Evolutionary conservation across 2,888 invertebrate genomes (phyloP).

Genomic region (Antheraea assamensis): DNA sequence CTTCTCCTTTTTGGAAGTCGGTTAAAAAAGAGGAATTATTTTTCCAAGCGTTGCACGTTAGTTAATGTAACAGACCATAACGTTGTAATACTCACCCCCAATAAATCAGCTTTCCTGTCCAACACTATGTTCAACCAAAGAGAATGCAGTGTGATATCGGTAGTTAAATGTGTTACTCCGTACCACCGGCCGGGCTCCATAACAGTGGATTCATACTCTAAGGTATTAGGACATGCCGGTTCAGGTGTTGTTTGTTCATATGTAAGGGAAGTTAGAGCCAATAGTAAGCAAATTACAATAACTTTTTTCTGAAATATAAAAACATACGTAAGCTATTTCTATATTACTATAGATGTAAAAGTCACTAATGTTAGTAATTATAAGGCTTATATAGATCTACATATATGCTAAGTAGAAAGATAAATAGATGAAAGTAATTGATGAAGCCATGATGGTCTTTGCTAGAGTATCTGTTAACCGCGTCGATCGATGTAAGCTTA

Average conservation of each 20-base stretch:
- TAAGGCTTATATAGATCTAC: no score
- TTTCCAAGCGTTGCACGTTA: neutral
- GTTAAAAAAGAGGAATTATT: neutral
- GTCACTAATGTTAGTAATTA: no score
- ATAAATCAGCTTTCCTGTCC: constrained; percentile 7
- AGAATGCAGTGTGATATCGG: neutral
- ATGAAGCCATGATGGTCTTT: no score
- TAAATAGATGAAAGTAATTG: no score
- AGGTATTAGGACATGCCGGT: constrained; percentile 2
- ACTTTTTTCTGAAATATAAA: neutral
- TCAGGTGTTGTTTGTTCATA: neutral
- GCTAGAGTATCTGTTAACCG: no score
- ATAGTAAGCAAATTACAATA: neutral
- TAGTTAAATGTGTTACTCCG: neutral
- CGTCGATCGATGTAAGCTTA: no score
- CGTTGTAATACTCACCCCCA: constrained; percentile 8
- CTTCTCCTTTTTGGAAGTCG: no score
- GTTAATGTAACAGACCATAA: neutral
- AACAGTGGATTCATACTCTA: neutral
- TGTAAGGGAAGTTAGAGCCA: neutral
- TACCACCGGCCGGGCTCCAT: constrained; percentile 1
- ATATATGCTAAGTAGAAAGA: no score
- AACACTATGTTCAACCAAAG: constrained; percentile 9
- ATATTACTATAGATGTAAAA: neutral
- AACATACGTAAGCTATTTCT: neutral